Evolutionary conservation across 2,113 vertebrate genomes (phyloP).

Genomic region (Podilymbus podiceps): DNA sequence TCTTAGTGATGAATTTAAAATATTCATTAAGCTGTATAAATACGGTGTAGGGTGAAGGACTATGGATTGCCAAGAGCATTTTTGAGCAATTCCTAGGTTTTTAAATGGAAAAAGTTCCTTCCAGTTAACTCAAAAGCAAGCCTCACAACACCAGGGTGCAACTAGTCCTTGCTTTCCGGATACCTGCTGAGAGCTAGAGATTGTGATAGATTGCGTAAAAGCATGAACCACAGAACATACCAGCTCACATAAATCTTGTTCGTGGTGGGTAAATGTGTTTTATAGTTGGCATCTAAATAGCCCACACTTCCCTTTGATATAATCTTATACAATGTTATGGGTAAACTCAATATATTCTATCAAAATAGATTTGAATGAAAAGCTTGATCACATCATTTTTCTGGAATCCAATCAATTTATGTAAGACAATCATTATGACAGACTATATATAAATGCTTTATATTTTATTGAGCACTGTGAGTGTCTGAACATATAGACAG

Average conservation of each 20-base stretch:
- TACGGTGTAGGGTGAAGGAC: neutral
- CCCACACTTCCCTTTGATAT: neutral
- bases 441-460: neutral
- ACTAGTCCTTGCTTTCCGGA: neutral
- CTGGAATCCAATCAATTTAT: neutral
- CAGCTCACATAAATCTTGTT: conserved; percentile 31
- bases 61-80: neutral
- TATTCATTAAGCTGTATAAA: rapidly evolving
- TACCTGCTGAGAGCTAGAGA: neutral
- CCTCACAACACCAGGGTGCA: neutral
- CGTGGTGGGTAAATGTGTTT: conserved; percentile 2
- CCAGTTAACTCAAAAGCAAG: neutral
- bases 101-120: neutral
- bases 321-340: neutral
- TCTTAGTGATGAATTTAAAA: neutral
- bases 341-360: neutral
- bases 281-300: neutral
- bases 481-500: neutral
- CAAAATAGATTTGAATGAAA: conserved; percentile 15
- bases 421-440: neutral
- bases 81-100: neutral
- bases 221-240: neutral
- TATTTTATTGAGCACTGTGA: neutral
- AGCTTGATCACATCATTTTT: conserved; percentile 6
- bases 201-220: neutral